Conservation (phyloP, 2,797 vertebrate genomes). For the Arvicola amphibius region DNA sequence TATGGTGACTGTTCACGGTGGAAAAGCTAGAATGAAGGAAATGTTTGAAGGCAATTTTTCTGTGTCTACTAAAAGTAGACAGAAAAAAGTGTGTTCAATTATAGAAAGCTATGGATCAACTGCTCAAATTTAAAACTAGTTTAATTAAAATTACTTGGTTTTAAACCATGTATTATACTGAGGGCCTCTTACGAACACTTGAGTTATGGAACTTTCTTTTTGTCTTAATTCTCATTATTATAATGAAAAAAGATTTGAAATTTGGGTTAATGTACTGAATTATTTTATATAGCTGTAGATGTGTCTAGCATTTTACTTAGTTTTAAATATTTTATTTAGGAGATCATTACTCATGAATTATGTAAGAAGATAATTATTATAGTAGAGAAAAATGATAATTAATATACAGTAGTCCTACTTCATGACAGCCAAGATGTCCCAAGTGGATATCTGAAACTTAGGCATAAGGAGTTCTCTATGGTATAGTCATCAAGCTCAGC, state of each 20-base stretch:
- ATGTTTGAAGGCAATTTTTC: background rate
- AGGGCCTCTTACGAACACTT: conserved; percentile 64
- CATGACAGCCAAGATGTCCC: background rate
- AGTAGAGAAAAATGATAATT: background rate
- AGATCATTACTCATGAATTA: conserved; percentile 65
- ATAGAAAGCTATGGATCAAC: conserved; percentile 56
- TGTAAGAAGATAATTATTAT: background rate
- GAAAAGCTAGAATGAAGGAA: conserved; percentile 2
- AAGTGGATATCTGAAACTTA: background rate
- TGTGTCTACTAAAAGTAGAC: conserved; percentile 30
- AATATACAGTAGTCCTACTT: background rate
- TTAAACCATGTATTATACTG: conserved; percentile 65
- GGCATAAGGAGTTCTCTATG: background rate
- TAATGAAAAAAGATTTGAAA: conserved; percentile 65
- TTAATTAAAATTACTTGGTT: conserved; percentile 78
- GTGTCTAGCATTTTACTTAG: conserved; percentile 18
- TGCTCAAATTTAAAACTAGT: conserved; percentile 76
- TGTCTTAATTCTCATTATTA: conserved; percentile 67
- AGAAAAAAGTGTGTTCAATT: conserved; percentile 60
- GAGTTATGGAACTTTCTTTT: conserved; percentile 72
- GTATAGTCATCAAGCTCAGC: background rate
- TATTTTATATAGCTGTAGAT: conserved; percentile 65
- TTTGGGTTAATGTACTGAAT: conserved; percentile 62
- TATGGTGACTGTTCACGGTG: background rate
- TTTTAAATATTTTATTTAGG: conserved; percentile 65